A percentile compares a stretch with the other conserved stretches of the same genome.
phyloP scores from a whole-genome alignment of 2,888 invertebrate species.

The Acleris laterana region DNA sequence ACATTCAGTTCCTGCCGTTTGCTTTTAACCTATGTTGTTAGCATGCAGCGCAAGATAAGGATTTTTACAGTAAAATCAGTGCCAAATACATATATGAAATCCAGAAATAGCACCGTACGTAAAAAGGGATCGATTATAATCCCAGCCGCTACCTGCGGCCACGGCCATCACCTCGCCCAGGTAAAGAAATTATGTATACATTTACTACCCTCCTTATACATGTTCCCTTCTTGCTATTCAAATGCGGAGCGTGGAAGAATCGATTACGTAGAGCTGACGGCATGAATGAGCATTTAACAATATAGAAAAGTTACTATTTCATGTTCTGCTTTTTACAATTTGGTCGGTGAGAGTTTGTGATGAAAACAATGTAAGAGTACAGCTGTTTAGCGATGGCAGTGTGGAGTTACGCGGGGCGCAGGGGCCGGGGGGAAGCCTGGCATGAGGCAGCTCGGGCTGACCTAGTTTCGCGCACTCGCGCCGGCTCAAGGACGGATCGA shows the following conservation, averaged over 20 bases:
- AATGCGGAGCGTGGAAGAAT: conserved; percentile 47
- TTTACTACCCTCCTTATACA: conserved; percentile 51
- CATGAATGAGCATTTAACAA: conserved; percentile 56
- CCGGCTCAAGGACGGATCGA: conserved; percentile 81
- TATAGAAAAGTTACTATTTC: conserved; percentile 19
- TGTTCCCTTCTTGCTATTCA: conserved; percentile 52
- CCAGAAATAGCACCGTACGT: conserved; percentile 38
- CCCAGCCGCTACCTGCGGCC: conserved; percentile 71
- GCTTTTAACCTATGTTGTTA: no score
- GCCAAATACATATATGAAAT: conserved; percentile 4
- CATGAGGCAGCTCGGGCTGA: conserved; percentile 72
- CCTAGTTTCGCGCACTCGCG: conserved; percentile 77
- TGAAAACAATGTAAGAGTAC: conserved; percentile 48
- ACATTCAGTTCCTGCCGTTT: no score
- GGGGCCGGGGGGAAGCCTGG: conserved; percentile 57
- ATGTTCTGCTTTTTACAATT: conserved; percentile 6
- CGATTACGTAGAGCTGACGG: conserved; percentile 44
- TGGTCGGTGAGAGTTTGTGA: not conserved
- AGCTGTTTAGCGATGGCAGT: conserved; percentile 48
- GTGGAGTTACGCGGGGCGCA: conserved; percentile 38
- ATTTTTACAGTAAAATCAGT: not conserved
- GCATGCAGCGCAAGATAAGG: no score
- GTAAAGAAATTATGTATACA: conserved; percentile 65
- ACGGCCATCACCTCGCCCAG: conserved; percentile 63
- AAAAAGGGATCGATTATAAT: conserved; percentile 64